Percentiles rank a stretch among this genome's conserved stretches.
Evolutionary conservation across 2,888 invertebrate genomes (phyloP).

Genomic region (Pachydiplax longipennis): DNA sequence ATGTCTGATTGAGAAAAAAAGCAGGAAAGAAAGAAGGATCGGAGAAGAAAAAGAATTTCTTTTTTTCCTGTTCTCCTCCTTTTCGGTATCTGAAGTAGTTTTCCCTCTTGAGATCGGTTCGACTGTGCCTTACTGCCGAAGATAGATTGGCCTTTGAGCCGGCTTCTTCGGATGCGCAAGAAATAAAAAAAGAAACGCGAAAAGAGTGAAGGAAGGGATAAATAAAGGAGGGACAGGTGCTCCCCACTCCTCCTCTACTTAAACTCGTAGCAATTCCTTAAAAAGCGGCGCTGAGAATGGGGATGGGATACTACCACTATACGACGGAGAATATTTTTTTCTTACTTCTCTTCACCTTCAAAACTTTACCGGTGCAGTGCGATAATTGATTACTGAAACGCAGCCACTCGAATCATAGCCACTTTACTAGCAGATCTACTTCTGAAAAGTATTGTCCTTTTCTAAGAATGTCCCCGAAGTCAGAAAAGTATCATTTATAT

Average conservation of each 20-base stretch:
- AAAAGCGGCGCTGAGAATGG: background rate
- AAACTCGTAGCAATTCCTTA: conserved; percentile 8
- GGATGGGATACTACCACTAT: background rate
- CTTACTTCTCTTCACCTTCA: background rate
- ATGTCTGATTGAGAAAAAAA: background rate
- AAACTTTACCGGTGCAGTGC: too few relatives aligned
- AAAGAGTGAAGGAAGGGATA: background rate
- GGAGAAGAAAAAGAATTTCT: background rate
- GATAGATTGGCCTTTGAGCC: background rate
- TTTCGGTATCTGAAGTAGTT: background rate
- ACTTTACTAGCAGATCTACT: background rate
- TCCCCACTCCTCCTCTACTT: background rate
- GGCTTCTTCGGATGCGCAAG: conserved; percentile 4
- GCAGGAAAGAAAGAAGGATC: background rate
- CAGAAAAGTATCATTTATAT: too few relatives aligned
- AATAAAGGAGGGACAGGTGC: background rate
- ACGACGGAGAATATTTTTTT: background rate
- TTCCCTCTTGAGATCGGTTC: background rate
- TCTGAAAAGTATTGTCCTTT: background rate
- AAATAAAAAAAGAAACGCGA: background rate
- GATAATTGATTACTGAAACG: too few relatives aligned
- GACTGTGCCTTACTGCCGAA: background rate
- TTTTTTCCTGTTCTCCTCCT: background rate
- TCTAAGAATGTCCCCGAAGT: background rate
- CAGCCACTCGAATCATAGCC: too few relatives aligned